Evolutionary conservation across 2,113 vertebrate genomes (phyloP).

Genomic region (Pterocles orientalis): DNA sequence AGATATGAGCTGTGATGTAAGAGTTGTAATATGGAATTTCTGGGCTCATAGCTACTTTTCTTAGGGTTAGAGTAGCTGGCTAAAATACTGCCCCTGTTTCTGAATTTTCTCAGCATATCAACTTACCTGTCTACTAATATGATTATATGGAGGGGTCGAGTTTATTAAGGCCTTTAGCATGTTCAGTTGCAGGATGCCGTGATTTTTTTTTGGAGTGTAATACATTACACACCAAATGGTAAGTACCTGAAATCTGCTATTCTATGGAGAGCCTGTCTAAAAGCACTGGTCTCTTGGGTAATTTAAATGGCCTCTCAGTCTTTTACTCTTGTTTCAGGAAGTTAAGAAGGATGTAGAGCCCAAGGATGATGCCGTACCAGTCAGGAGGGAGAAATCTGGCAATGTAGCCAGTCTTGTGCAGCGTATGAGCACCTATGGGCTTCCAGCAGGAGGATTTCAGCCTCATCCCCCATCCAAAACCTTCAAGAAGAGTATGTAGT

Average conservation of each 20-base stretch:
- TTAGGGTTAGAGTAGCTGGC: background rate
- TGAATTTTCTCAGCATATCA: background rate
- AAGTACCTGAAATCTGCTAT: background rate
- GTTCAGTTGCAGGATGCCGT: background rate
- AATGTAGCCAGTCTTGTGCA: constrained; percentile 94
- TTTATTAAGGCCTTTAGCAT: background rate
- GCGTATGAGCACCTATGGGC: constrained; percentile 90
- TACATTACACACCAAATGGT: background rate
- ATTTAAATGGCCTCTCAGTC: background rate
- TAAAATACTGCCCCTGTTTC: background rate
- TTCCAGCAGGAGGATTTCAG: constrained; percentile 91
- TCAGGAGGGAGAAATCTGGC: constrained; percentile 84
- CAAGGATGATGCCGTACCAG: constrained; percentile 81
- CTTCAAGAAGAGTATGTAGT: constrained; percentile 87
- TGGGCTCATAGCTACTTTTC: background rate
- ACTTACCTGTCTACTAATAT: background rate
- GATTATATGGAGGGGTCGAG: background rate
- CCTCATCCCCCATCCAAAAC: constrained; percentile 79
- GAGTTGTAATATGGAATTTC: background rate
- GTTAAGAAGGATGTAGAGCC: constrained; percentile 85
- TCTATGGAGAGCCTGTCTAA: background rate
- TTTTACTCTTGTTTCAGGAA: constrained; percentile 77
- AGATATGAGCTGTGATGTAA: accelerated
- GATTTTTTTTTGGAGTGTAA: background rate
- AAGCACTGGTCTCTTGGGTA: background rate